Evolutionary conservation across 1,140 invertebrate species (phyloP), one percentile per base, ranked within the genome.

Genomic region (Sitophilus oryzae): DNA sequence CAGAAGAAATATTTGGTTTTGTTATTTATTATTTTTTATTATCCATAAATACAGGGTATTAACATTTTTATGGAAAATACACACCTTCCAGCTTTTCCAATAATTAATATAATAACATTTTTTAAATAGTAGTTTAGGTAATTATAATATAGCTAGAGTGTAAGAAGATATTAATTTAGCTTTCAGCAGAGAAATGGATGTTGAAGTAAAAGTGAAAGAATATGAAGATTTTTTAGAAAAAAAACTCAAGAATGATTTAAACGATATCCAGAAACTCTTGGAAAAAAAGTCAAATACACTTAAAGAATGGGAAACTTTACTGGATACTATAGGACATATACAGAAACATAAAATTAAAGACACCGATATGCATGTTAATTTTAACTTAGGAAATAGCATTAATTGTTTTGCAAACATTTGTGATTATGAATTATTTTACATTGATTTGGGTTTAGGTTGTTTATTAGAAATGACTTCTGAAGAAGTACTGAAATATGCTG

Each of bases 151-250:
- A n/a, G n/a, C n/a, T n/a, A n/a, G n/a, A n/a, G n/a, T n/a, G n/a
- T n/a, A n/a, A n/a, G n/a, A n/a, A n/a, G n/a, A n/a, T n/a, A n/a
- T n/a, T n/a, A n/a, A n/a, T n/a, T n/a, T n/a, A n/a, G n/a, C n/a
- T n/a, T n/a, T n/a, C n/a, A n/a, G n/a, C n/a, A n/a, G n/a, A n/a
- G n/a, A n/a, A 21, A 56, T 56, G 35, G 57, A 64, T 37, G 30
- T 68, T 16, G 15, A 54, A n/a, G 44, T 59, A 14, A 71, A 71
- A 64, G 47, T 71, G 23, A 51, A 63, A 49, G 58, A 62, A 15
- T 71, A 71, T 44, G 59, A 71, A 56, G 9, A 61, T 22, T 71
- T 69, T 52, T 48, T 71, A 9, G 64, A 71, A 52, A 53, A 65
- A 8, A 64, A 58, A 49, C 56, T 71, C 16, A 71, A 71, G 50